Evolutionary conservation across 2,888 invertebrate genomes (phyloP), one percentile per base, ranked within the genome.

Genomic region (Hartigia nigra): DNA sequence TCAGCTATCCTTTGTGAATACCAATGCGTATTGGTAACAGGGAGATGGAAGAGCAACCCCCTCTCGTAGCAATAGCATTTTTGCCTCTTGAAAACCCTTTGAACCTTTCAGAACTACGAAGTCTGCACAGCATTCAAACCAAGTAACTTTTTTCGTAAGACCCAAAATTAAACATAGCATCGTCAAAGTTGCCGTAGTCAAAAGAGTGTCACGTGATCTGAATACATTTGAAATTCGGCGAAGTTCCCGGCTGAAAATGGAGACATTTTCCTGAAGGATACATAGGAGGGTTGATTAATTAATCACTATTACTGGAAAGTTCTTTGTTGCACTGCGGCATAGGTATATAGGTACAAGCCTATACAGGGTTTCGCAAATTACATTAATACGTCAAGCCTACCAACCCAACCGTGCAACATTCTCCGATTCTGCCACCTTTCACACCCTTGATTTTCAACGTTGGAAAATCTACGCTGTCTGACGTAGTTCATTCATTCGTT

Each of bases 1-100:
- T 79, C 85, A 81, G 82, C 84, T 80, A 85, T 85, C 82, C 87
- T 82, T 80, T 78, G 84, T 87, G 88, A 89, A 88, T 88, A 88
- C 88, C 87, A 87, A 88, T 88, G 86, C 81, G 81, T 79, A 32
- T 39, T 32, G 74, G 34, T 34, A 12, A 12, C 31, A 23, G 14
- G 72, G 72, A 32, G 12, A 34, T 3, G 55, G 55, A 23, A 55
- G 9, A 76, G 74, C 75, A 74, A 77, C 72, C 74, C 80, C 55
- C 70, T 74, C 76, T 74, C 23, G 75, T 70, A 75, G 74, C 37
- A 77, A 72, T 75, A 75, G 77, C 32, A 70, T 74, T 77, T 74
- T 74, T 74, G 74, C 76, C 79, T 78, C 36, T 75, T 31, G 36
- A 12, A 75, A 34, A 14, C 23, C 55, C 55, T 55, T 55, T 55